Conservation (phyloP, 2,113 vertebrate genomes). For the Merops nubicus region DNA sequence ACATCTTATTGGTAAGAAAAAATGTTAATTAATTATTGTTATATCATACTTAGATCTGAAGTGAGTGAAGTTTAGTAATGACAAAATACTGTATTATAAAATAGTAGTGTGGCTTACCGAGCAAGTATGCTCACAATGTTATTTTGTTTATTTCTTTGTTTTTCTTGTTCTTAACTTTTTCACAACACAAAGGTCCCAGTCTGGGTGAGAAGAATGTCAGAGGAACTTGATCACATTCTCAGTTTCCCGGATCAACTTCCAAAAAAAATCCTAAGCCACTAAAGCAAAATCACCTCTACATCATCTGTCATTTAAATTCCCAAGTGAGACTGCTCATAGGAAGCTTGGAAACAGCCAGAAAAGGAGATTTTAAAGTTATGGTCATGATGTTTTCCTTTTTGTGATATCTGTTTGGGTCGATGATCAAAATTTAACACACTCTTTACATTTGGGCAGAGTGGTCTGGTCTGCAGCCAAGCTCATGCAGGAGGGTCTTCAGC, state of each 20-base stretch:
- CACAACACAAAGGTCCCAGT: neutral
- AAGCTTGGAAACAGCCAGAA: neutral
- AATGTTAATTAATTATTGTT: neutral
- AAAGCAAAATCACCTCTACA: neutral
- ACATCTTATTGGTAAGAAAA: slow-evolving; percentile 17
- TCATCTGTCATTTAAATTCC: neutral
- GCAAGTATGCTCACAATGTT: neutral
- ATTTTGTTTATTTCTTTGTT: neutral
- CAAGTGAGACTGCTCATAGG: neutral
- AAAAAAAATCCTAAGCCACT: neutral
- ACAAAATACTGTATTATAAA: neutral
- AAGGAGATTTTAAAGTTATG: neutral
- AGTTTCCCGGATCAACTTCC: neutral
- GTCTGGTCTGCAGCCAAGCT: neutral
- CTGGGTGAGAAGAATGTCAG: neutral
- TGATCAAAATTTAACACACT: neutral
- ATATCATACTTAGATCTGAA: neutral
- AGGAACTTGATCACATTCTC: neutral
- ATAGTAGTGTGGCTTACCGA: neutral
- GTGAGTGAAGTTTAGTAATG: neutral
- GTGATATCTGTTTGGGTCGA: neutral
- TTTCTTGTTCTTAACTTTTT: neutral
- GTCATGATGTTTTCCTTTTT: neutral
- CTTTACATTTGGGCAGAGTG: neutral
- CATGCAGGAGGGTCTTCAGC: fast-evolving